phyloP scores from a whole-genome alignment of 2,113 vertebrate genomes.

The Epinephelus lanceolatus region DNA sequence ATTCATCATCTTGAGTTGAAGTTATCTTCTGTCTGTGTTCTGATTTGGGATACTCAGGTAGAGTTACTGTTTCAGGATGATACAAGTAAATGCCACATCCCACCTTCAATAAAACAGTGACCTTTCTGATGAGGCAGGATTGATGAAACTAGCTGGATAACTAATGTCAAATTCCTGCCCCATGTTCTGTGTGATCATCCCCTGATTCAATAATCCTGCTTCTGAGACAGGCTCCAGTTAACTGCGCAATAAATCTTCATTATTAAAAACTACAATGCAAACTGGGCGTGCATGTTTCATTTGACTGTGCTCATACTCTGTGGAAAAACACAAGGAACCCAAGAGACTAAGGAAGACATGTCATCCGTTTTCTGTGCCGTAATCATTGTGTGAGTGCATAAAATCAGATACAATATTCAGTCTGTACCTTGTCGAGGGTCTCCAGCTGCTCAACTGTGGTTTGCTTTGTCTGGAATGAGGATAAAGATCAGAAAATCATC shows the following conservation, averaged over 20 bases:
- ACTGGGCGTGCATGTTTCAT: not conserved
- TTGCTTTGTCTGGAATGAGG: slow-evolving; percentile 88
- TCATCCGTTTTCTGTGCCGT: not conserved
- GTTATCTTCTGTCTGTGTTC: not conserved
- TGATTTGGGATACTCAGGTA: not conserved
- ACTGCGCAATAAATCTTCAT: not conserved
- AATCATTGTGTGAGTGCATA: not conserved
- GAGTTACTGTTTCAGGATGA: not conserved
- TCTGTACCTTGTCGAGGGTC: slow-evolving; percentile 94
- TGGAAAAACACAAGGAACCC: too few species aligned
- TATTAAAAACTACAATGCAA: not conserved
- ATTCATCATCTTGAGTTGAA: not conserved
- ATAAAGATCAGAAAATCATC: slow-evolving; percentile 26
- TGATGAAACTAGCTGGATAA: not conserved
- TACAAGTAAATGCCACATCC: not conserved
- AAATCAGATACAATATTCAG: not conserved
- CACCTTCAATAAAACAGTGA: not conserved
- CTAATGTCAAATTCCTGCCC: not conserved
- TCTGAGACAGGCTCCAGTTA: not conserved
- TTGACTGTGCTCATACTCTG: not conserved
- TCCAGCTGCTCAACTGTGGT: slow-evolving; percentile 95
- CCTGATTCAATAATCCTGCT: not conserved
- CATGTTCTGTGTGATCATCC: not conserved
- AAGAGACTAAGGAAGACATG: not conserved
- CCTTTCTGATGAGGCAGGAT: not conserved